Evolutionary conservation across 2,888 invertebrate species (phyloP).

Genomic region (Netelia melanura): DNA sequence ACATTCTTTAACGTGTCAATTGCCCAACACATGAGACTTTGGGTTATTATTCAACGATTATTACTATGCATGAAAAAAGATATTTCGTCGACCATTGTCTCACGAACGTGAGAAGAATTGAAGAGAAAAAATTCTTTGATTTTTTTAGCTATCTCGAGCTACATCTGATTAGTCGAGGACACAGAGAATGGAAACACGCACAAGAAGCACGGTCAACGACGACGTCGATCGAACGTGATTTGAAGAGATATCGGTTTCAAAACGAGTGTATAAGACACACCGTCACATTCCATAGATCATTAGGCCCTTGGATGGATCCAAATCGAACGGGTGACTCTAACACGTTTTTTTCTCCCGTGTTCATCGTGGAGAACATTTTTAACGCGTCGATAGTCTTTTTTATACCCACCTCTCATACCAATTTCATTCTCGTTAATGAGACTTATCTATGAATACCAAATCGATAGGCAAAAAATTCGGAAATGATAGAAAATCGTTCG

Average conservation of each 20-base stretch:
- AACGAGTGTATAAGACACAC: slow-evolving; percentile 15
- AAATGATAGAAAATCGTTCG: background rate
- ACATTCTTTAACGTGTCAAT: slow-evolving; percentile 1
- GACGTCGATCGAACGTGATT: slow-evolving; percentile 45
- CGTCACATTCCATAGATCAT: slow-evolving; percentile 49
- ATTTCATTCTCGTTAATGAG: background rate
- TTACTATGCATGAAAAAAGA: background rate
- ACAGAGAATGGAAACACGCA: background rate
- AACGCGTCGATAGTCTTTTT: background rate
- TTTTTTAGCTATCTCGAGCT: slow-evolving; percentile 31
- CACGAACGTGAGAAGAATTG: slow-evolving; percentile 53
- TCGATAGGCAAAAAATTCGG: background rate
- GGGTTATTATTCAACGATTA: slow-evolving; percentile 1
- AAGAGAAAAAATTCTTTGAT: slow-evolving; percentile 22
- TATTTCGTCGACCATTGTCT: background rate
- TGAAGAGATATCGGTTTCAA: slow-evolving; percentile 53
- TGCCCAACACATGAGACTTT: background rate
- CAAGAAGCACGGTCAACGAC: background rate
- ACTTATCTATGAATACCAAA: background rate
- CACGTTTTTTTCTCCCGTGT: background rate
- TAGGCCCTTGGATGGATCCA: background rate
- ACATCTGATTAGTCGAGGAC: slow-evolving; percentile 9
- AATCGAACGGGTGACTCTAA: background rate
- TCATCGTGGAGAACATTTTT: background rate
- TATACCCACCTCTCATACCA: background rate